Evolutionary conservation across 2,888 invertebrate genomes (phyloP).

Genomic region (Pristionchus maxplancki): DNA sequence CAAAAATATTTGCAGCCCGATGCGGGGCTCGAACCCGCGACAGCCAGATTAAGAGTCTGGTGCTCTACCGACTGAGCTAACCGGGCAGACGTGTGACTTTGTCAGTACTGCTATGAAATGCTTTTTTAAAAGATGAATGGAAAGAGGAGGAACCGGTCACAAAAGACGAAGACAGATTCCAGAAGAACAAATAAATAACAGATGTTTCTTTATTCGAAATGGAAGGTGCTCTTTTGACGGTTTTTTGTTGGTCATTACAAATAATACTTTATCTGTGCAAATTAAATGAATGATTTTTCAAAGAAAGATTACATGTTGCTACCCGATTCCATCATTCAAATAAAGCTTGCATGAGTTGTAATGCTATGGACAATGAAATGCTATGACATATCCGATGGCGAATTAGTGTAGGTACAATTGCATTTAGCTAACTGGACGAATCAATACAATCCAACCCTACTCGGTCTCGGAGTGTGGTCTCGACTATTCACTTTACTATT

Average conservation of each 20-base stretch:
- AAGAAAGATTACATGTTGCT: too few relatives aligned
- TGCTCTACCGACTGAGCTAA: slow-evolving; percentile 66
- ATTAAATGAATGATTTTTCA: too few relatives aligned
- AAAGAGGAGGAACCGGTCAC: too few relatives aligned
- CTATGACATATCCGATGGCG: not conserved
- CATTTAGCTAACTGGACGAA: not conserved
- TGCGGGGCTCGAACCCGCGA: slow-evolving; percentile 66
- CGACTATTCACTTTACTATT: not conserved
- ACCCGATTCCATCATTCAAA: too few relatives aligned
- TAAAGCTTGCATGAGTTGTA: not conserved
- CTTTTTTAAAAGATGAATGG: too few relatives aligned
- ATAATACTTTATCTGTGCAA: too few relatives aligned
- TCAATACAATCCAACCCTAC: not conserved
- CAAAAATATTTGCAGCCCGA: slow-evolving; percentile 58
- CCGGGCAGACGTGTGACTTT: slow-evolving; percentile 49
- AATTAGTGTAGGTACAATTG: not conserved
- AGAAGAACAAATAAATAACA: too few relatives aligned
- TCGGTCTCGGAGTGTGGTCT: slow-evolving; percentile 19
- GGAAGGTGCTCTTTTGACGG: too few relatives aligned
- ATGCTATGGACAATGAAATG: not conserved
- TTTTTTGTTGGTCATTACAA: too few relatives aligned
- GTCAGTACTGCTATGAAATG: not conserved
- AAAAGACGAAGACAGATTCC: too few relatives aligned
- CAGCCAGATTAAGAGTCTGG: slow-evolving; percentile 65
- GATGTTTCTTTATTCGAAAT: too few relatives aligned